Evolutionary conservation across 2,888 invertebrate species (phyloP).

Genomic region (Acanthosepion pharaonis): DNA sequence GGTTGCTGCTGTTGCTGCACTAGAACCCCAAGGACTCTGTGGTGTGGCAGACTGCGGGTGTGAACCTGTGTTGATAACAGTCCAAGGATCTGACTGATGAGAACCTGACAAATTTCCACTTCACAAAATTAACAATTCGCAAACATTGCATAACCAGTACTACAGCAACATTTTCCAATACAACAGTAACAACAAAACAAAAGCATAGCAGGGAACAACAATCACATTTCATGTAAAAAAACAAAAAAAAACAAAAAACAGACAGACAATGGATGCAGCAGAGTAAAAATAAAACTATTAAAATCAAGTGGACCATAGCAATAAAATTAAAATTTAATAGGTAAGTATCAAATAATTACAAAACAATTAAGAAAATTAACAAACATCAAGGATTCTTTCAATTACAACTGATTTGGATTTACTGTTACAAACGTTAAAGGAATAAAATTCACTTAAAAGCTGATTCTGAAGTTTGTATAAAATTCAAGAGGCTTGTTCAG

Average conservation of each 20-base stretch:
- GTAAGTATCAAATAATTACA: too few relatives aligned
- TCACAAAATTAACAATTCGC: conserved; percentile 44
- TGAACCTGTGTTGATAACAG: conserved; percentile 49
- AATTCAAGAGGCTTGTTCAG: not conserved
- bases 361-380: not conserved
- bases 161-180: not conserved
- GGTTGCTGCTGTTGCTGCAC: conserved; percentile 51
- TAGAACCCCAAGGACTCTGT: conserved; percentile 53
- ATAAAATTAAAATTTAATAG: not conserved
- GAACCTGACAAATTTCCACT: conserved; percentile 43
- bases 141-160: not conserved
- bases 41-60: conserved; percentile 56
- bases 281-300: not conserved
- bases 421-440: not conserved
- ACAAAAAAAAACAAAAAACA: not conserved
- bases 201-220: conserved; percentile 17
- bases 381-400: not conserved
- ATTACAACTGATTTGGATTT: not conserved
- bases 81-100: conserved; percentile 46
- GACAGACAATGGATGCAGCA: conserved; percentile 42
- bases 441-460: too few relatives aligned
- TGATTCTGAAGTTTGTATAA: not conserved
- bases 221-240: conserved; percentile 2
- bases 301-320: conserved; percentile 4
- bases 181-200: not conserved